A percentile compares a stretch with the other conserved stretches of the same genome.
Evolutionary conservation across 1,140 invertebrate species (phyloP).

Genomic region (Scaptomyza pallida): DNA sequence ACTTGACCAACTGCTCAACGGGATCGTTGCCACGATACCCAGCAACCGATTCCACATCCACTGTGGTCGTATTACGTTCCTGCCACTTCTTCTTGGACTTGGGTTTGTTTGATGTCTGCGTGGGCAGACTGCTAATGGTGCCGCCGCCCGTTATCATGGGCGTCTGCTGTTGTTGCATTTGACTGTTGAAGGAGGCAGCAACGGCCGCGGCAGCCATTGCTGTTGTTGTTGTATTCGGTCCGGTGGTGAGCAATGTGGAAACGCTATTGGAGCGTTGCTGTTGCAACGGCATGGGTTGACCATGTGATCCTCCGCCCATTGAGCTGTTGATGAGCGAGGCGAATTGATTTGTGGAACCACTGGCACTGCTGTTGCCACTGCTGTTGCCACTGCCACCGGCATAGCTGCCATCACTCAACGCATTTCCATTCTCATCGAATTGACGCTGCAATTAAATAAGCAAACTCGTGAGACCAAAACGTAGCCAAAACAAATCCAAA

Average conservation of each 20-base stretch:
- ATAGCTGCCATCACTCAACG: constrained; percentile 65
- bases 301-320: constrained; percentile 27
- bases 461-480: too few relatives aligned
- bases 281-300: constrained; percentile 3
- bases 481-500: not conserved
- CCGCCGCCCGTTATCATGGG: constrained; percentile 1
- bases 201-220: constrained; percentile 62
- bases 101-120: constrained; percentile 52
- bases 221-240: constrained; percentile 48
- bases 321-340: constrained; percentile 49
- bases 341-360: constrained; percentile 39
- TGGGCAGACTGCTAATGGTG: not conserved
- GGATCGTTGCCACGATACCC: constrained; percentile 87
- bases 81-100: constrained; percentile 79
- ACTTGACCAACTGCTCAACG: constrained; percentile 85
- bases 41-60: constrained; percentile 85
- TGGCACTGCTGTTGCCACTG: constrained; percentile 19
- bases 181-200: constrained; percentile 40
- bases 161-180: not conserved
- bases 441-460: constrained; percentile 74
- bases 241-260: constrained; percentile 52
- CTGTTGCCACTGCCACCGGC: constrained; percentile 18
- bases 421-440: constrained; percentile 85
- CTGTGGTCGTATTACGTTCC: constrained; percentile 85
- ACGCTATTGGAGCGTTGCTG: constrained; percentile 59